Percentiles rank a stretch among this genome's conserved stretches.
Conservation (phyloP, 2,113 vertebrate genomes). For the Pitta sordida region DNA sequence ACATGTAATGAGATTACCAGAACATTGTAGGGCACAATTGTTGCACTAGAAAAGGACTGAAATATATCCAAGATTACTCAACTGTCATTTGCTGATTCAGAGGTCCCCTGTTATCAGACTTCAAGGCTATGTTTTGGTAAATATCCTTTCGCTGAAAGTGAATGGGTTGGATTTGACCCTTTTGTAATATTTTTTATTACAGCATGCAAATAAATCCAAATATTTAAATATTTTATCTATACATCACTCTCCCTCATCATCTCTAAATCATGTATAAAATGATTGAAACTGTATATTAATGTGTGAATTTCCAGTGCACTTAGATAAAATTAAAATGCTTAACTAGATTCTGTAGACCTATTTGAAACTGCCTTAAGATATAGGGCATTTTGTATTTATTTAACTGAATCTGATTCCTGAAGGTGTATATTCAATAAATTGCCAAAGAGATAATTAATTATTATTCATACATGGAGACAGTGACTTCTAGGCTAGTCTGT, state of each 20-base stretch:
- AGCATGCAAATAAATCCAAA: not conserved
- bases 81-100: not conserved
- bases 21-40: not conserved
- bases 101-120: not conserved
- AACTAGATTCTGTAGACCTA: not conserved
- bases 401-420: not conserved
- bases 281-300: too few relatives aligned
- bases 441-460: not conserved
- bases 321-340: not conserved
- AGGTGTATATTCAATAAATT: not conserved
- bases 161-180: not conserved
- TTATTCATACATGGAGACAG: not conserved
- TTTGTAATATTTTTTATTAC: not conserved
- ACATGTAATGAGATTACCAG: not conserved
- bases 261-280: not conserved
- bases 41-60: not conserved
- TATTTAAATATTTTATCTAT: not conserved
- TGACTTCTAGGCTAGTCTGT: not conserved
- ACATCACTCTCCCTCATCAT: not conserved
- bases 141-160: not conserved
- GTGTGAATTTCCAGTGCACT: not conserved
- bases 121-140: not conserved
- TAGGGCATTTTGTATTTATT: not conserved
- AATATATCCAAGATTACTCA: not conserved
- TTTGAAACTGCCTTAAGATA: not conserved